Evolutionary conservation across 2,113 vertebrate species (phyloP), one percentile per base, ranked within the genome.

Genomic region (Triplophysa tibetana): DNA sequence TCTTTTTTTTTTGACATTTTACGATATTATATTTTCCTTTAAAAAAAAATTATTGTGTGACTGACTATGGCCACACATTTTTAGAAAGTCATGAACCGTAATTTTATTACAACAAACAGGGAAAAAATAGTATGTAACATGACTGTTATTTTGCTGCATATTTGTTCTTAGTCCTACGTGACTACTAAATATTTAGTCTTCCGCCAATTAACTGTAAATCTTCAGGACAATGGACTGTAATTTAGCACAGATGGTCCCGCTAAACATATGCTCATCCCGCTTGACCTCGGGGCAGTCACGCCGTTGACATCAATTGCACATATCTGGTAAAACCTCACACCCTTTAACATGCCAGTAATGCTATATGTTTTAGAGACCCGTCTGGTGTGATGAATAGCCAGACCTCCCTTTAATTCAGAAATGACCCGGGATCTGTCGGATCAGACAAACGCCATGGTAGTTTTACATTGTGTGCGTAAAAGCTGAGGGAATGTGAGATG

Each of bases 331-430:
- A 62, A 81, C 56, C 78, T 87, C 67, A 70, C 84, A 84, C 77
- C 78, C 81, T 66, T 41, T 50, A 74, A 65, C 83, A 85, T 64
- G 62, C 43, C 82, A 83, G 70, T 78, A 67, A 84, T 82, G 81
- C 77, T 74, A 60, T 74, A 82, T 85, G 83, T 80, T 68, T 83
- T 83, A 45, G 72, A 83, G 82, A 82, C 83, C 60, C 66, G 72
- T 58, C 38, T 64, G 79, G 41, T 14, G 54, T 74, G 70, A 74
- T 43, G 70, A 21, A 74, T 43, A 43, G 70, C 54, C 79, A 50
- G 41, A 79, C 58, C 67, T 50, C 58, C 54, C 70, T 38, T 74
- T 61, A 74, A 60, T 74, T 43, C 70, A 74, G 8, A 29, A 74
- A 23, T 61, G 33, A 61, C 70, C 70, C 14, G 29, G 29, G 54